These are phyloP conservation scores for Macrosoma leucophasiata DNA, from an alignment of 2,888 invertebrate genomes.

Conservation along the genomic window DNA sequence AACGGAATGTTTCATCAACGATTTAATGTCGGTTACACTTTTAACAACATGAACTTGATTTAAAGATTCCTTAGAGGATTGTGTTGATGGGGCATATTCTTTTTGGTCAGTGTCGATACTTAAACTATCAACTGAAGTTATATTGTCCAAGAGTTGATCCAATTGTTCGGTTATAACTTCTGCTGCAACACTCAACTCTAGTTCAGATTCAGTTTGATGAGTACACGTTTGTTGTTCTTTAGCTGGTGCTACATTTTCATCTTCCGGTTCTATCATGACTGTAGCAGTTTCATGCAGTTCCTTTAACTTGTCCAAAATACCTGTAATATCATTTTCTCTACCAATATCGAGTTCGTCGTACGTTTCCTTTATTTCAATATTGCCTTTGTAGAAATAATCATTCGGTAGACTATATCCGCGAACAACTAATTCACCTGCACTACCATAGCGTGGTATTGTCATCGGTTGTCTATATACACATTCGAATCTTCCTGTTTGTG, in stretches of 20 bases:
- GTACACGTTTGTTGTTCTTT: constrained; percentile 27
- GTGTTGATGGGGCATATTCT: no score
- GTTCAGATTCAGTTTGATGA: constrained; percentile 30
- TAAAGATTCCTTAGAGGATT: constrained; percentile 10
- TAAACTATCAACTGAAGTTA: constrained; percentile 28
- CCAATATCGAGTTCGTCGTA: constrained; percentile 33
- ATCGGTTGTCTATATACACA: constrained; percentile 63
- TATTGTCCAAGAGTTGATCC: constrained; percentile 36
- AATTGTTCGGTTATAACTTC: constrained; percentile 36
- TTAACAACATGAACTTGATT: constrained; percentile 21
- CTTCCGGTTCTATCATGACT: constrained; percentile 38
- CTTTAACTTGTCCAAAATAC: constrained; percentile 39
- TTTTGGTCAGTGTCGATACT: constrained; percentile 9
- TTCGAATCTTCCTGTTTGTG: constrained; percentile 77
- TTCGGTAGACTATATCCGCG: constrained; percentile 42
- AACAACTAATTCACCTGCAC: constrained; percentile 40
- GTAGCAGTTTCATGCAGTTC: constrained; percentile 34
- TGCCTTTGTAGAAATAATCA: constrained; percentile 56
- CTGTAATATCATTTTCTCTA: constrained; percentile 38
- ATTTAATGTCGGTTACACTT: constrained; percentile 32
- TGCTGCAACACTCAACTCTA: constrained; percentile 32
- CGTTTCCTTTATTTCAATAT: constrained; percentile 36
- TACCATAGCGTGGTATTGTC: constrained; percentile 41
- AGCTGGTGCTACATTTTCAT: constrained; percentile 22
- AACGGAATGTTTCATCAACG: constrained; percentile 28